Evolutionary conservation across 2,888 invertebrate genomes (phyloP).

Genomic region (Archips xylosteana): DNA sequence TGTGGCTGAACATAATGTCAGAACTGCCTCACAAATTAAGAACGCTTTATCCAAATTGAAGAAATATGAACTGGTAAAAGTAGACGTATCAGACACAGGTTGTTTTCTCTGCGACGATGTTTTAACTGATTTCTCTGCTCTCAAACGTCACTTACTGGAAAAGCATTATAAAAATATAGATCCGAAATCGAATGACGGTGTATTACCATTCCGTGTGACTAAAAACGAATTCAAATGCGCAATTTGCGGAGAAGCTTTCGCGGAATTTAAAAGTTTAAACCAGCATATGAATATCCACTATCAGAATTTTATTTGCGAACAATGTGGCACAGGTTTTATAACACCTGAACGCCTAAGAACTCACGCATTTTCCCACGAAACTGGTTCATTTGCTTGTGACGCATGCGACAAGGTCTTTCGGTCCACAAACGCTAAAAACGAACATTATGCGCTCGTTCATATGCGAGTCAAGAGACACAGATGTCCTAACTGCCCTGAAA

Average conservation of each 20-base stretch:
- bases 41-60: constrained; percentile 63
- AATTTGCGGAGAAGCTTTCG: constrained; percentile 63
- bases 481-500: constrained; percentile 74
- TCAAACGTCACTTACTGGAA: constrained; percentile 67
- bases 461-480: constrained; percentile 75
- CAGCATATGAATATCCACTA: constrained; percentile 81
- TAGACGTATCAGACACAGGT: constrained; percentile 66
- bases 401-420: constrained; percentile 80
- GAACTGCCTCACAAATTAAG: constrained; percentile 56
- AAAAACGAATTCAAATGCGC: constrained; percentile 65
- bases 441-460: constrained; percentile 80
- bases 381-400: constrained; percentile 72
- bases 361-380: constrained; percentile 72
- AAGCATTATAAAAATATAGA: constrained; percentile 64
- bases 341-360: constrained; percentile 71
- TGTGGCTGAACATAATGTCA: constrained; percentile 52
- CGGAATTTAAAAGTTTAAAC: constrained; percentile 72
- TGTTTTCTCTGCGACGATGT: constrained; percentile 68
- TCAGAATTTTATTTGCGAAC: constrained; percentile 77
- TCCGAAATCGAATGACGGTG: constrained; percentile 60
- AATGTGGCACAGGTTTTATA: constrained; percentile 75
- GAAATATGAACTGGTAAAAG: constrained; percentile 72
- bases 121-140: constrained; percentile 53
- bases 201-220: constrained; percentile 70
- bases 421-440: constrained; percentile 75